These are phyloP conservation scores for Pycnomerus fuliginosus DNA, from an alignment of 2,888 invertebrate genomes.

Conservation along the genomic window DNA sequence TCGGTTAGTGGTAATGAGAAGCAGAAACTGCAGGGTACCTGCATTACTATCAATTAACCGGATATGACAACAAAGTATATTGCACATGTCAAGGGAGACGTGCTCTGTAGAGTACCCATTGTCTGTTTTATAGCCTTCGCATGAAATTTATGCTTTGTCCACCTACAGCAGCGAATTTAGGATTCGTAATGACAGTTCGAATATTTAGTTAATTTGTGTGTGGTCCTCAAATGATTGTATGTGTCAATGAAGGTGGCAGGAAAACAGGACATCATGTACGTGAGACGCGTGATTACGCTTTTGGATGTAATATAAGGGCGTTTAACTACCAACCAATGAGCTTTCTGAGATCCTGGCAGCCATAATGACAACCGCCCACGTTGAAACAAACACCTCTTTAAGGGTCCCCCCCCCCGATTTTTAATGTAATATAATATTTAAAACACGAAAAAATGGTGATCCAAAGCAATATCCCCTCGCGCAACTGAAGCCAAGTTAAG, in stretches of 20 bases:
- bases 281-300: conserved; percentile 18
- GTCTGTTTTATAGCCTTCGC: conserved; percentile 7
- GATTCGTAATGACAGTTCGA: too few relatives aligned
- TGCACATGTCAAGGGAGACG: conserved; percentile 8
- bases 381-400: conserved; percentile 31
- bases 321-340: conserved; percentile 36
- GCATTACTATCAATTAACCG: conserved; percentile 5
- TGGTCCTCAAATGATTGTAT: too few relatives aligned
- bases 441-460: too few relatives aligned
- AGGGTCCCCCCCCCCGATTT: too few relatives aligned
- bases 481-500: conserved; percentile 16
- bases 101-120: conserved; percentile 10
- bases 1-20: conserved; percentile 5
- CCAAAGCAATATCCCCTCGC: too few relatives aligned
- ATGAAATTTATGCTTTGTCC: too few relatives aligned
- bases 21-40: conserved; percentile 9
- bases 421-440: too few relatives aligned
- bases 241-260: too few relatives aligned
- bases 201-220: too few relatives aligned
- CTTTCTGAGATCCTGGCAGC: conserved; percentile 33
- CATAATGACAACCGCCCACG: conserved; percentile 40
- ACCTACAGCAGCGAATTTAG: too few relatives aligned
- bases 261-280: conserved; percentile 20
- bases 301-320: conserved; percentile 31
- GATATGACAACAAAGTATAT: conserved; percentile 5